A percentile compares a stretch with the other conserved stretches of the same genome.
phyloP scores from a whole-genome alignment of 2,797 vertebrate genomes.

The Sebastiscus albofasciatus region DNA sequence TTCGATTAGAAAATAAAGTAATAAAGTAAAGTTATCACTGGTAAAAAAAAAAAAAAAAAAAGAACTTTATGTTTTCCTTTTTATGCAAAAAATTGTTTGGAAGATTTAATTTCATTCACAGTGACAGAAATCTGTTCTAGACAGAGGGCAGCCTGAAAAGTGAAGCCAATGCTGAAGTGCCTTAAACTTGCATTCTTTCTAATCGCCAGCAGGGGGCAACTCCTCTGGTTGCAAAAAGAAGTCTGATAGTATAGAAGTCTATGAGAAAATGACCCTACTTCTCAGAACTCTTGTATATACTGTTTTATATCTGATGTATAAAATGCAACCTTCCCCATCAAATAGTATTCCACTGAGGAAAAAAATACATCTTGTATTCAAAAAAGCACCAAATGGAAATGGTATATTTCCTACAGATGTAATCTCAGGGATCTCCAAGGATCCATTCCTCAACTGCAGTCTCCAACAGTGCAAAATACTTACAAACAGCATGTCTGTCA shows the following conservation, averaged over 20 bases:
- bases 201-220: too few species aligned
- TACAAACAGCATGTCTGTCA: background rate
- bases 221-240: too few species aligned
- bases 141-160: background rate
- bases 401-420: background rate
- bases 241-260: too few species aligned
- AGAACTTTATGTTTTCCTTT: background rate
- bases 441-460: background rate
- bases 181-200: too few species aligned
- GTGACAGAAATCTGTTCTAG: background rate
- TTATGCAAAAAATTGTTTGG: background rate
- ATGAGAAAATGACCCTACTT: too few species aligned
- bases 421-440: background rate
- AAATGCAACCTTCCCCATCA: background rate
- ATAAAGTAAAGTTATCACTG: background rate
- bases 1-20: background rate
- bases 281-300: background rate
- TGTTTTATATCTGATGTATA: background rate
- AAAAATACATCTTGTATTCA: background rate
- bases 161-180: too few species aligned
- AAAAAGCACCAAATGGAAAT: background rate
- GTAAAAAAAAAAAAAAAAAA: background rate
- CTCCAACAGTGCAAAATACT: background rate
- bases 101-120: background rate
- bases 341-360: background rate